phyloP scores from a whole-genome alignment of 2,888 invertebrate genomes.

The Lypha dubia region DNA sequence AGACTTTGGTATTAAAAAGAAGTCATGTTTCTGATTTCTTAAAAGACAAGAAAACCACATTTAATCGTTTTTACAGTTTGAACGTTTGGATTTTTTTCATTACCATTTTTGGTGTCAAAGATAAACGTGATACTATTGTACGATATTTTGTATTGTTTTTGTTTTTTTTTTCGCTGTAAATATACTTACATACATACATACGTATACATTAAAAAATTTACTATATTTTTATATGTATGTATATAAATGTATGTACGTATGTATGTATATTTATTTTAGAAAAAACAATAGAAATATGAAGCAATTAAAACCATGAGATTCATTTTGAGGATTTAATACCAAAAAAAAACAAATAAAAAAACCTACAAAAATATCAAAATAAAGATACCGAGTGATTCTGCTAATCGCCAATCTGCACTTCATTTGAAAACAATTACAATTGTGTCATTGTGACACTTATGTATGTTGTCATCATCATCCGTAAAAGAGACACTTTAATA shows the following conservation, averaged over 20 bases:
- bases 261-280: background rate
- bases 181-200: too few species aligned
- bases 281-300: constrained; percentile 64
- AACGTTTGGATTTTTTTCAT: constrained; percentile 60
- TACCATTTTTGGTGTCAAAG: constrained; percentile 73
- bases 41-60: constrained; percentile 65
- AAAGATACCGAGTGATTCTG: constrained; percentile 50
- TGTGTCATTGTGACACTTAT: constrained; percentile 68
- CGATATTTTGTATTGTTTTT: constrained; percentile 26
- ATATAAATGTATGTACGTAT: background rate
- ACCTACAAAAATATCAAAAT: constrained; percentile 29
- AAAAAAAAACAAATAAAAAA: too few species aligned
- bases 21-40: constrained; percentile 63
- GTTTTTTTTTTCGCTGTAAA: too few species aligned
- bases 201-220: constrained; percentile 9
- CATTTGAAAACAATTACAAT: constrained; percentile 68
- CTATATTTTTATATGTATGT: background rate
- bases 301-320: constrained; percentile 65
- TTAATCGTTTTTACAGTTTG: constrained; percentile 58
- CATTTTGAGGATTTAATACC: constrained; percentile 18
- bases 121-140: constrained; percentile 72
- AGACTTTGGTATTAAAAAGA: constrained; percentile 56
- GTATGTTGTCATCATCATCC: constrained; percentile 64
- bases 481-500: constrained; percentile 50
- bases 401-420: constrained; percentile 67